These are phyloP conservation scores for Mya arenaria DNA, from an alignment of 1,140 invertebrate species.

Conservation along the genomic window DNA sequence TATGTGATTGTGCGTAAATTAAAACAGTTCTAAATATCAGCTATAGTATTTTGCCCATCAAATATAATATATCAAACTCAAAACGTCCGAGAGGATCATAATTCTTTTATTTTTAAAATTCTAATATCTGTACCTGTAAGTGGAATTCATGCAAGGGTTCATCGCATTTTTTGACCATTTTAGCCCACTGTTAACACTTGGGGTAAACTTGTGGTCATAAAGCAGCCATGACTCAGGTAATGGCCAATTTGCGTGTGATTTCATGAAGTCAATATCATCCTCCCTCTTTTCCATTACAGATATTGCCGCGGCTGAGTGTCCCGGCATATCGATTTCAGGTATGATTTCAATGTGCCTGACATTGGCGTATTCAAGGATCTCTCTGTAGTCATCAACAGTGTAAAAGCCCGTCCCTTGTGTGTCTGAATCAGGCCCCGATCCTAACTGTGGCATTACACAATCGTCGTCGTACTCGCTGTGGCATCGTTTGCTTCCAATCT, in stretches of 20 bases:
- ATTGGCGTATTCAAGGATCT: constrained; percentile 64
- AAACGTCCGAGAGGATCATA: too few species aligned
- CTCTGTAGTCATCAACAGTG: constrained; percentile 61
- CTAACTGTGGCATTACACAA: constrained; percentile 66
- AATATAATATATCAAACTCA: too few species aligned
- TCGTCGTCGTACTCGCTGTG: constrained; percentile 58
- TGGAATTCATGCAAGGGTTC: constrained; percentile 74
- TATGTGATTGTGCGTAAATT: too few species aligned
- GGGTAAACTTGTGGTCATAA: neutral
- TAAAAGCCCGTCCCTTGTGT: constrained; percentile 62
- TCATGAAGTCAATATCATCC: neutral
- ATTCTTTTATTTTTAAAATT: too few species aligned
- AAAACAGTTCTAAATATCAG: too few species aligned
- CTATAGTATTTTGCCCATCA: too few species aligned
- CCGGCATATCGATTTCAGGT: constrained; percentile 76
- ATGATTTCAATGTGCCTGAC: constrained; percentile 68
- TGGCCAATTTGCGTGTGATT: neutral
- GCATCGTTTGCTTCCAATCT: constrained; percentile 55
- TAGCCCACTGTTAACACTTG: constrained; percentile 55
- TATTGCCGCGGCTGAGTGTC: constrained; percentile 67
- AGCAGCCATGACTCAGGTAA: constrained; percentile 57
- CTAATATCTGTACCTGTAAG: constrained; percentile 67
- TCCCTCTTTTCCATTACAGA: neutral
- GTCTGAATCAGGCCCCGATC: constrained; percentile 61
- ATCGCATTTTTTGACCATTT: constrained; percentile 70